Evolutionary conservation across 1,140 invertebrate species (phyloP).

Genomic region (Lepidostoma basale): DNA sequence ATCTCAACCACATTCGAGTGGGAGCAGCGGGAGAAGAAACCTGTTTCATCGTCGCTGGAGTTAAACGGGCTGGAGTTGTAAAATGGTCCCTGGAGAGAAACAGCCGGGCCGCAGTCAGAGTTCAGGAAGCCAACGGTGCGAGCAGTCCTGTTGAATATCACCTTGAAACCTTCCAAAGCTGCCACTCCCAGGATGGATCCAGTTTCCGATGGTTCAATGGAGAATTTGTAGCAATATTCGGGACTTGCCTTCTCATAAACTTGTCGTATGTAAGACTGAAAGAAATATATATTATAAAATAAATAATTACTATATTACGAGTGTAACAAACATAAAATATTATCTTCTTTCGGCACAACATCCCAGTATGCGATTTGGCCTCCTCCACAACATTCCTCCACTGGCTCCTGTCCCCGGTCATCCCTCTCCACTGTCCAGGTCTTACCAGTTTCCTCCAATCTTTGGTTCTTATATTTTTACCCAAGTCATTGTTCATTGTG

Average conservation of each 20-base stretch:
- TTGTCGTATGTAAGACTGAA: slow-evolving; percentile 42
- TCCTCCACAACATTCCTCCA: no score
- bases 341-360: no score
- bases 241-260: slow-evolving; percentile 27
- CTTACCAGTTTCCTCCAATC: no score
- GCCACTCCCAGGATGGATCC: slow-evolving; percentile 41
- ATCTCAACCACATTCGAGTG: slow-evolving; percentile 2
- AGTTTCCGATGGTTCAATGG: slow-evolving; percentile 34
- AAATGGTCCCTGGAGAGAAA: slow-evolving; percentile 35
- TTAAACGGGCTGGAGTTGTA: not conserved
- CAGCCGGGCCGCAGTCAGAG: slow-evolving; percentile 40
- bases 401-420: no score
- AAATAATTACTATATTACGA: not conserved
- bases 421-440: no score
- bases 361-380: no score
- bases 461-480: no score
- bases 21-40: slow-evolving; percentile 28
- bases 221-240: slow-evolving; percentile 43
- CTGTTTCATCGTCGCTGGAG: slow-evolving; percentile 1
- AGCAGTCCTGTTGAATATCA: slow-evolving; percentile 42
- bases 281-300: slow-evolving; percentile 1
- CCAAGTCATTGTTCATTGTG: no score
- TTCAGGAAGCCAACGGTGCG: slow-evolving; percentile 41
- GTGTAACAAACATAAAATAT: not conserved
- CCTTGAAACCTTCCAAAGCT: slow-evolving; percentile 43